Base-by-base conservation (phyloP, 2,797 vertebrate species). In the Myotis pilosus region DNA sequence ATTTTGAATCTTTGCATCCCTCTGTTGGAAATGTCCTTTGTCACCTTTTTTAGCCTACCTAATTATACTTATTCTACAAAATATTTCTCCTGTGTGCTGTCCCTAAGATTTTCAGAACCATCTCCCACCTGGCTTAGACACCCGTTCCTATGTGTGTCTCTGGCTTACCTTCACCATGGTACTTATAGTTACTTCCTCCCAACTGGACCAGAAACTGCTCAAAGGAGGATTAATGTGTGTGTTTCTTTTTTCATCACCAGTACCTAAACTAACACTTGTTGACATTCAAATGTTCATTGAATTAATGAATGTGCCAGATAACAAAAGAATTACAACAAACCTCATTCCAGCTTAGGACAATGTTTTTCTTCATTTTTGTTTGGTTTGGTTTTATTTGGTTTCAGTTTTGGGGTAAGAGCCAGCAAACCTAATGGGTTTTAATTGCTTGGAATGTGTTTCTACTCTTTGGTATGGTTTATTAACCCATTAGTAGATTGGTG, bases 401-500 rank as follows among this genome's bases (percentile, higher is more conserved):
- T 78, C 36, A 22, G 28, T 68, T 79, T 94, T 92, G 75, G 87
- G 16, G 47, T 66, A 75, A 82, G 10, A 92, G 15, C 8, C 55
- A 91, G 68, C 25, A 60, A 79, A 53, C 2, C 5, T 90, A 93
- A 76, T 90, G 66, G 28, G 80, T 76, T 91, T 87, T 90, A 94
- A 89, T 93, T 75, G 28, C 44, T 92, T 49, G 12, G 47, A 80
- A 89, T 96, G 20, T 82, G 41, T 88, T 96, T 92, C 47, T 62
- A 68, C 9, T 66, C 25, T 91, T 95, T 82, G 49, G 10, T 82
- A 66, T 55, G 49, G 23, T 55, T 82, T 75, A 84, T 71, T 82
- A 82, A 57, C 22, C 44, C 30, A 75, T 93, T 78, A 88, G n/a
- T 20, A 92, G 78, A 80, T 85, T 49, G 51, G 16, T 62, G 66